phyloP scores from a whole-genome alignment of 2,888 invertebrate genomes.

The Nomada flava region DNA sequence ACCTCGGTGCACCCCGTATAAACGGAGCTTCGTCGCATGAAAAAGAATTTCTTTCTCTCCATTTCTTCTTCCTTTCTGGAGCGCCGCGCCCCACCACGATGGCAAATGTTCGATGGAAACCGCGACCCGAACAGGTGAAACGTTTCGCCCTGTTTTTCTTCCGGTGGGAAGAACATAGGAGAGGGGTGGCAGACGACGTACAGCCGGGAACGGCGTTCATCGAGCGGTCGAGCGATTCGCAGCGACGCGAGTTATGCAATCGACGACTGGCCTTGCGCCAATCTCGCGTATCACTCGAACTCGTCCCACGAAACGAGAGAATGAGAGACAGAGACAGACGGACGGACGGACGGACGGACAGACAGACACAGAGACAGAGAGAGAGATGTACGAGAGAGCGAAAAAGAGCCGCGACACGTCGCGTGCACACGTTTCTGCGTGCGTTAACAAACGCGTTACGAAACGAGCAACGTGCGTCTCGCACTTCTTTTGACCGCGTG shows the following conservation, averaged over 20 bases:
- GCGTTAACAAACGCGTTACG: constrained; percentile 42
- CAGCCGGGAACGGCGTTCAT: constrained; percentile 51
- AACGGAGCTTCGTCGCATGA: not conserved
- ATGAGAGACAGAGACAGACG: constrained; percentile 15
- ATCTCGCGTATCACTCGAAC: constrained; percentile 76
- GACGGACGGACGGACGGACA: no score
- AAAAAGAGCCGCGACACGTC: constrained; percentile 30
- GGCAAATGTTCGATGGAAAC: not conserved
- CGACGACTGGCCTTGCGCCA: constrained; percentile 80
- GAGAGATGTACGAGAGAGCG: not conserved
- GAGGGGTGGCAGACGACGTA: constrained; percentile 2
- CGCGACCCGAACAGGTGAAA: constrained; percentile 21
- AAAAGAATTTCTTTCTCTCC: not conserved
- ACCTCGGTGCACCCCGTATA: no score
- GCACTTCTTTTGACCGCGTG: not conserved
- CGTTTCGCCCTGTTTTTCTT: constrained; percentile 13
- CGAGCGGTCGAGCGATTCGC: constrained; percentile 69
- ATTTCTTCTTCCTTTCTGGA: no score
- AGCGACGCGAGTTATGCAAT: constrained; percentile 77
- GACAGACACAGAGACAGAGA: constrained; percentile 6
- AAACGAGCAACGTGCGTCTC: constrained; percentile 29
- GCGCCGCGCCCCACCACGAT: not conserved
- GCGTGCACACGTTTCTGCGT: constrained; percentile 54
- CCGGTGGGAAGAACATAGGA: not conserved
- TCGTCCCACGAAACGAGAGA: constrained; percentile 57